Evolutionary conservation across 1,140 invertebrate species (phyloP).

Genomic region (Macrotrachela quadricornifera): DNA sequence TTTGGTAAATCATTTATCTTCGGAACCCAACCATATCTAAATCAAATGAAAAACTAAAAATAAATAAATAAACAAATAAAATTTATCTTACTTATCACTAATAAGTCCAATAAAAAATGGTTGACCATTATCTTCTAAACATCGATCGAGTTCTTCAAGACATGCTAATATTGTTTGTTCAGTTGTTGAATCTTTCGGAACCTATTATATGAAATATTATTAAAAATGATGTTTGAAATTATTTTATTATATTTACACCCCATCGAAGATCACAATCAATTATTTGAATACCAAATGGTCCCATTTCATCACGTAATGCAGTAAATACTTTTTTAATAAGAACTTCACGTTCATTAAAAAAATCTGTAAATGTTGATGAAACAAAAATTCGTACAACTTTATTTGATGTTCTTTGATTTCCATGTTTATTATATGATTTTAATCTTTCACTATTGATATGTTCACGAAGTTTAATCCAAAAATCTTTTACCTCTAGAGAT

Average conservation of each 20-base stretch:
- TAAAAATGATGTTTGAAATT: too few species aligned
- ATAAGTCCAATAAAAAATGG: conserved; percentile 24
- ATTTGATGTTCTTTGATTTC: too few species aligned
- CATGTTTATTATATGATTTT: too few species aligned
- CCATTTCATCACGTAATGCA: conserved; percentile 13
- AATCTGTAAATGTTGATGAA: conserved; percentile 29
- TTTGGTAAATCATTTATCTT: not conserved
- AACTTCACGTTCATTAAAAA: conserved; percentile 26
- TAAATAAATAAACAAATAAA: not conserved
- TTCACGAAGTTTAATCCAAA: too few species aligned
- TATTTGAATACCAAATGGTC: conserved; percentile 16
- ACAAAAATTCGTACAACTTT: conserved; percentile 19
- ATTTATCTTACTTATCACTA: conserved; percentile 17
- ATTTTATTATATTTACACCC: conserved; percentile 17
- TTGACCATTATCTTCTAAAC: conserved; percentile 15
- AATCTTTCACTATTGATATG: too few species aligned
- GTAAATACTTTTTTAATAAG: conserved; percentile 24
- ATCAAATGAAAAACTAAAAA: not conserved
- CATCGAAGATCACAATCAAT: conserved; percentile 28
- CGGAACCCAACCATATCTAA: conserved; percentile 6
- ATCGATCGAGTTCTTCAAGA: conserved; percentile 23
- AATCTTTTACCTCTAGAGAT: too few species aligned
- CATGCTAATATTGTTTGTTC: conserved; percentile 20
- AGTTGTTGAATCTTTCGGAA: conserved; percentile 21
- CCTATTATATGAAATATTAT: too few species aligned